phyloP scores from a whole-genome alignment of 1,140 invertebrate genomes.

The Dolichoris vasculosae region DNA sequence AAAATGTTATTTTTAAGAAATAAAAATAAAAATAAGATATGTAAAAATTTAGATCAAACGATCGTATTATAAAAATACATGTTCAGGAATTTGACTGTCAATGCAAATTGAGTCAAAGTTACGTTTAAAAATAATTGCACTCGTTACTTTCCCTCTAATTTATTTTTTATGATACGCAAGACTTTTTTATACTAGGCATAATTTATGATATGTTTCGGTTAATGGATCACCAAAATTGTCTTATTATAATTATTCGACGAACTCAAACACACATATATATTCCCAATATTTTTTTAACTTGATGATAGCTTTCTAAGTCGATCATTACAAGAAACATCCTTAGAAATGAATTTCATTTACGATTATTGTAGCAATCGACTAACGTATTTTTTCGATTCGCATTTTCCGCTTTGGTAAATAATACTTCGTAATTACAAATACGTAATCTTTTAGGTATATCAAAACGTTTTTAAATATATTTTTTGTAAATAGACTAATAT shows the following conservation, averaged over 20 bases:
- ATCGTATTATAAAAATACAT: background rate
- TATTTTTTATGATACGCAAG: background rate
- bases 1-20: no score
- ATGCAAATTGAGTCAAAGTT: background rate
- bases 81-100: background rate
- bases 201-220: slow-evolving; percentile 46
- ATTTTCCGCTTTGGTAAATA: background rate
- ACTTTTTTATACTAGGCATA: slow-evolving; percentile 5
- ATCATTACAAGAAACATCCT: slow-evolving; percentile 6
- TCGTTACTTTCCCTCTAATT: background rate
- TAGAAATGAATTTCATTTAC: slow-evolving; percentile 1
- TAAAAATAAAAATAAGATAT: background rate
- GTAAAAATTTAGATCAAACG: slow-evolving; percentile 9
- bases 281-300: slow-evolving; percentile 26
- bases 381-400: background rate
- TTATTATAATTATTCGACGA: slow-evolving; percentile 5
- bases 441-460: background rate
- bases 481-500: background rate
- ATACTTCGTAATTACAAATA: background rate
- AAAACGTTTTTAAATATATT: background rate
- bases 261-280: background rate
- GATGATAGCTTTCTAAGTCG: slow-evolving; percentile 34
- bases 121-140: slow-evolving; percentile 1
- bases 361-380: background rate
- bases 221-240: slow-evolving; percentile 32